These are phyloP conservation scores for Luidia sarsii DNA, from an alignment of 53 echinoderm and acorn worm species.

Conservation along the genomic window DNA sequence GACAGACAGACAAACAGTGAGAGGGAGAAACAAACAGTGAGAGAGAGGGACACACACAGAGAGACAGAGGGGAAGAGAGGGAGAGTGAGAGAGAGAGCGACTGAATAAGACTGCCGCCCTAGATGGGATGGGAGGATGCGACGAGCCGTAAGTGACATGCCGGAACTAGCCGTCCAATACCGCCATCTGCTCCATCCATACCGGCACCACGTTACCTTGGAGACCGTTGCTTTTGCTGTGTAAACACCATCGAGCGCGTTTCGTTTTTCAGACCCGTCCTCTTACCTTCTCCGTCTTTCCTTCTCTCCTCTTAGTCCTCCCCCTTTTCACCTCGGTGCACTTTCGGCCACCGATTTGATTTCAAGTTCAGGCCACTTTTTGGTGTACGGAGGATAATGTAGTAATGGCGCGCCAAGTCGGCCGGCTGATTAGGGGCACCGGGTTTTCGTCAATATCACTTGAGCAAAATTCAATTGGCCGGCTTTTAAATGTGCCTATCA, in stretches of 20 bases:
- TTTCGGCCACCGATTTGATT: slow-evolving; percentile 23
- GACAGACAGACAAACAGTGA: too few species aligned
- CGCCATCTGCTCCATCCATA: slow-evolving; percentile 43
- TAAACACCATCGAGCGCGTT: slow-evolving; percentile 45
- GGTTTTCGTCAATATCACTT: neutral
- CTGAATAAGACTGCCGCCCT: neutral
- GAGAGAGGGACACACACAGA: too few species aligned
- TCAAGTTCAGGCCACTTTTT: slow-evolving; percentile 49
- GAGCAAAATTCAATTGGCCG: too few species aligned
- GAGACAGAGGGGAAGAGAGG: neutral
- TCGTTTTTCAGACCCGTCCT: slow-evolving; percentile 27
- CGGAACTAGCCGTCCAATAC: slow-evolving; percentile 38
- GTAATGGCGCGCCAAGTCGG: neutral
- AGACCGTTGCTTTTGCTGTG: slow-evolving; percentile 55
- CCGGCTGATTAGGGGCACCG: neutral
- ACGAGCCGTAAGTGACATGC: slow-evolving; percentile 54
- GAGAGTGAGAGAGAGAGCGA: neutral
- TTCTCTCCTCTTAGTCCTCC: too few species aligned
- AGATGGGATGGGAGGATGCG: neutral
- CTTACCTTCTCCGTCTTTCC: too few species aligned
- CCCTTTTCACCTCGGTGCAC: slow-evolving; percentile 18
- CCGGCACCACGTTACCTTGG: slow-evolving; percentile 25
- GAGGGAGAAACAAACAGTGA: too few species aligned
- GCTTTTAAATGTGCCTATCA: too few species aligned
- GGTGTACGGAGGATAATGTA: slow-evolving; percentile 6